These are phyloP conservation scores for Ischnus inquisitorius DNA, from an alignment of 2,888 invertebrate genomes.

Conservation along the genomic window DNA sequence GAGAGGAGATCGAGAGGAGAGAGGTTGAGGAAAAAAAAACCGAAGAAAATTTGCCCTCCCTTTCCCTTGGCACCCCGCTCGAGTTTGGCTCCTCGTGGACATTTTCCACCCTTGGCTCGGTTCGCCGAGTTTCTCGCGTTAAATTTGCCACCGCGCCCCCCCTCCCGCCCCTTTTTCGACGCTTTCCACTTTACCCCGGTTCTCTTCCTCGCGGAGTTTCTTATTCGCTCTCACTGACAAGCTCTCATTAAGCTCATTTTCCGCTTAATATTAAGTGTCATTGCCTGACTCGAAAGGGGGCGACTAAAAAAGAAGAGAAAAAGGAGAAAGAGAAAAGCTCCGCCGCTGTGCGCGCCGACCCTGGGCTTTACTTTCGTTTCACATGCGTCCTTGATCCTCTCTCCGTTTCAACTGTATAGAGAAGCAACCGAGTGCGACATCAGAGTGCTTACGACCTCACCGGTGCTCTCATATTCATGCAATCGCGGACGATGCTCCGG, in stretches of 20 bases:
- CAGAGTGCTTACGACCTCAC: constrained; percentile 37
- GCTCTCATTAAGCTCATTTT: constrained; percentile 81
- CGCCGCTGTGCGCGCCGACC: constrained; percentile 5
- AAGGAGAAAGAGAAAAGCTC: constrained; percentile 40
- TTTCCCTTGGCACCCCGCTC: constrained; percentile 64
- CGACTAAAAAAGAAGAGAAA: constrained; percentile 56
- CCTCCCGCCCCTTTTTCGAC: constrained; percentile 40
- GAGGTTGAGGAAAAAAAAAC: constrained; percentile 59
- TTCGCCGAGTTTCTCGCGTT: constrained; percentile 36
- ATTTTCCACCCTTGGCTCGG: constrained; percentile 69
- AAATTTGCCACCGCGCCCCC: constrained; percentile 11
- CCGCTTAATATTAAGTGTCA: constrained; percentile 78
- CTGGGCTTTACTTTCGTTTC: not conserved
- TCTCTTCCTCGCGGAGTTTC: constrained; percentile 65
- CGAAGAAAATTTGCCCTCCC: constrained; percentile 68
- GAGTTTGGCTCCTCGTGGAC: constrained; percentile 71
- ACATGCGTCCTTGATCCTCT: constrained; percentile 3
- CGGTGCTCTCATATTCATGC: constrained; percentile 55
- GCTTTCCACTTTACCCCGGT: not conserved
- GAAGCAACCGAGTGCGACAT: constrained; percentile 4
- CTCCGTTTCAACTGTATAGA: not conserved
- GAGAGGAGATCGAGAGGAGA: constrained; percentile 35
- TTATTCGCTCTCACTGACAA: constrained; percentile 72
- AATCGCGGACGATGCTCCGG: constrained; percentile 42
- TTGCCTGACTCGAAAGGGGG: constrained; percentile 56